Base-by-base conservation (phyloP, 2,888 invertebrate genomes). In the Noctua pronuba region DNA sequence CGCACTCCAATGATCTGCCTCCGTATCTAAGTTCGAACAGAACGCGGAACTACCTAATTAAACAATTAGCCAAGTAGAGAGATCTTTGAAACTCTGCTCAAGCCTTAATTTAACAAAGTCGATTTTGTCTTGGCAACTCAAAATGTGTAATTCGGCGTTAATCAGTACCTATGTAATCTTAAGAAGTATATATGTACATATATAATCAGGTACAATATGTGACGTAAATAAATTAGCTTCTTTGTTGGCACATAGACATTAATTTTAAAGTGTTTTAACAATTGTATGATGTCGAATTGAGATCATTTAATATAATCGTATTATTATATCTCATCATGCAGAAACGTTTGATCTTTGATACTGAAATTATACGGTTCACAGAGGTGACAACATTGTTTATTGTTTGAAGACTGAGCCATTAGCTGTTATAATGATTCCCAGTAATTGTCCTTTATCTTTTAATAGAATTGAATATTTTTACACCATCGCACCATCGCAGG, bases 371-470 rank as follows among this genome's bases (percentile, higher is more conserved):
- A 73, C 16, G 35, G 84, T 60, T 83, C 77, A 71, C 44, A 16
- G 64, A 81, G 82, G 64, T 85, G 62, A 76, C 28, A 62, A 35
- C 24, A 49, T 73, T 73, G 84, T 69, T 79, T 69, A 68, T 66
- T 73, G 55, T 70, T 77, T 67, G 2, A 60, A 24, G 31, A 24
- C 7, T 16, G 31, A 28, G 7, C 35, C 60, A 66, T 71, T 67
- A 67, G 38, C 46, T 83, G 24, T 62, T 66, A 16, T 58, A 38
- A 71, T 80, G 8, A 49, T 35, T 41, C 58, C 6, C 35, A 55
- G 62, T 68, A 82, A 79, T 65, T 41, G 16, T 8, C 31, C 16
- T 31, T 46, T 46, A 67, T 38, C 58, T 60, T 60, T 24, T 13
- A 81, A 81, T 35, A 46, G 8, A 82, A 41, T 38, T 65, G 1